A percentile compares a stretch with the other conserved stretches of the same genome.
Conservation (phyloP, 2,797 vertebrate genomes). For the Tamandua tetradactyla region DNA sequence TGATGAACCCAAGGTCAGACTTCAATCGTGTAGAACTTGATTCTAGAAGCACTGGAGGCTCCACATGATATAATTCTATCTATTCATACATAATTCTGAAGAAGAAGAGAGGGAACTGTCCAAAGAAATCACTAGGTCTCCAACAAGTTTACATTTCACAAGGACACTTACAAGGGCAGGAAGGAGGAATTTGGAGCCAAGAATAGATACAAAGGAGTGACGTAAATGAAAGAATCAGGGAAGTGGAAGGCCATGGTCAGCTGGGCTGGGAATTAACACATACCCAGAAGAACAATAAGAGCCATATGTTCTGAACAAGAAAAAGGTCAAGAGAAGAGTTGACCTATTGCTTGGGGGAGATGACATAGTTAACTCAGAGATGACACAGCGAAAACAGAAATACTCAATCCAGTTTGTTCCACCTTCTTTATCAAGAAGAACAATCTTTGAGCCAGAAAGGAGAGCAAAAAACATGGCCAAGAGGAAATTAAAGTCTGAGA, state of each 20-base stretch:
- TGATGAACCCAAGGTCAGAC: neutral
- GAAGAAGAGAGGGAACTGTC: slow-evolving; percentile 21
- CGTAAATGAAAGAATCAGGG: slow-evolving; percentile 15
- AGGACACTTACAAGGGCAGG: slow-evolving; percentile 30
- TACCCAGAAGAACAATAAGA: neutral
- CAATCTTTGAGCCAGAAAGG: slow-evolving; percentile 47
- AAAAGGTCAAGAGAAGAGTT: neutral
- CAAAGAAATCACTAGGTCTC: slow-evolving; percentile 27
- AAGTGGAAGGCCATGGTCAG: neutral
- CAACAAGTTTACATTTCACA: slow-evolving; percentile 26
- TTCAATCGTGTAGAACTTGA: slow-evolving; percentile 28
- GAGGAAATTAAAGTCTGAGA: slow-evolving; percentile 76
- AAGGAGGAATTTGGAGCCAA: slow-evolving; percentile 5
- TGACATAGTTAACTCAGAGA: slow-evolving; percentile 57
- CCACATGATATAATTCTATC: neutral
- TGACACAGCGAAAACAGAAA: slow-evolving; percentile 20
- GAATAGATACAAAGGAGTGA: slow-evolving; percentile 4
- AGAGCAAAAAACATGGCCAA: slow-evolving; percentile 40
- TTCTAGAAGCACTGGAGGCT: slow-evolving; percentile 15
- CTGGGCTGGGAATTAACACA: neutral
- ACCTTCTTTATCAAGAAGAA: slow-evolving; percentile 62
- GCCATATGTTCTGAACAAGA: neutral
- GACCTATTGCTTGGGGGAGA: slow-evolving; percentile 33
- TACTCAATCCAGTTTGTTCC: slow-evolving; percentile 52
- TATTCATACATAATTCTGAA: neutral